Base-by-base conservation (phyloP, 2,888 invertebrate genomes). In the Melikaiella ostensackeni region DNA sequence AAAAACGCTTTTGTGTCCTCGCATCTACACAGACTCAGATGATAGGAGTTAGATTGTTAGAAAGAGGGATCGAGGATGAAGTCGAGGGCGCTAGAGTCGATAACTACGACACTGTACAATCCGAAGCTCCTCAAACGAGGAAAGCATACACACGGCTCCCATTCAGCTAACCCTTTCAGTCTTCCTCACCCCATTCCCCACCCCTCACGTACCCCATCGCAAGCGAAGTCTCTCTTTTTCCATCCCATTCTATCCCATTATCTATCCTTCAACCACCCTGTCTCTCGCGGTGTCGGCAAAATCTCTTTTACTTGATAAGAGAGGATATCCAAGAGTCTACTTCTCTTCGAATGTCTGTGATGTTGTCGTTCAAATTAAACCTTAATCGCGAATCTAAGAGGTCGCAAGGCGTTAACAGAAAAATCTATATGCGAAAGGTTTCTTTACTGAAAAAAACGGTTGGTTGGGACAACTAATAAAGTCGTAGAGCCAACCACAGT, bases 151-250 rank as follows among this genome's bases (percentile, higher is more conserved):
- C 88, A 86, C 86, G 86, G 50, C 84, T 85, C 83, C 87, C 88
- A 89, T 89, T 88, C 87, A 89, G 83, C 86, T 86, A 88, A 88
- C 89, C 88, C 88, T 88, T 88, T 89, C 86, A 86, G 82, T 77
- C 78, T 63, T 63, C 57, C 33, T 70, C 61, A 74, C 46, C 63
- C 75, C 75, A n/a, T n/a, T 76, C 78, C 73, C 76, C 11, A 16
- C 77, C 76, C 78, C 77, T 79, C 77, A 79, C 77, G 57, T 50
- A 75, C 77, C 77, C 76, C 78, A 62, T 57, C 42, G 33, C 61
- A 75, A 30, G 4, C 30, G 30, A 38, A 38, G 64, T 74, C 74
- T 64, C 57, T 78, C 77, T 75, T 82, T 81, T 70, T 80, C 77
- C 66, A 76, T 80, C 78, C 59, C 77, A 66, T 78, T 84, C 75